Evolutionary conservation across 2,888 invertebrate genomes (phyloP).

Genomic region (Calephelis perditalis): DNA sequence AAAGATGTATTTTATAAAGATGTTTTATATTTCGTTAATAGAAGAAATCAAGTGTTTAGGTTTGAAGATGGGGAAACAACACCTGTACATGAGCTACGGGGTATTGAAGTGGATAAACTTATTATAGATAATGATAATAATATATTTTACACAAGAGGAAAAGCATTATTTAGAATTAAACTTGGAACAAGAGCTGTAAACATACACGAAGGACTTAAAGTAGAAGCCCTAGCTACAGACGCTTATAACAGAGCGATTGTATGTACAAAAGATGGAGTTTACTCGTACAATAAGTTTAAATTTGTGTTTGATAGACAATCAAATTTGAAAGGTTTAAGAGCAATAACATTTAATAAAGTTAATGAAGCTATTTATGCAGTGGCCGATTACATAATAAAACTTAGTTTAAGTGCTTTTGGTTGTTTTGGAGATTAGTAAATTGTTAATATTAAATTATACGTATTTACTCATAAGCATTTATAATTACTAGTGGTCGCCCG

Average conservation of each 20-base stretch:
- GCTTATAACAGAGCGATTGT: conserved; percentile 44
- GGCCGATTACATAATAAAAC: conserved; percentile 49
- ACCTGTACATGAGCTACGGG: conserved; percentile 44
- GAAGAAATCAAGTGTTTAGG: conserved; percentile 44
- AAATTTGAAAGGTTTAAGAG: conserved; percentile 45
- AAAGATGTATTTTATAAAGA: conserved; percentile 50
- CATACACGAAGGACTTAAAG: conserved; percentile 45
- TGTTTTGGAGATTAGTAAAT: conserved; percentile 41
- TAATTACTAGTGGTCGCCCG: no score
- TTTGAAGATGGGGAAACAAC: conserved; percentile 49
- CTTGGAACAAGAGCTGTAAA: conserved; percentile 51
- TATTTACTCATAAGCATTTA: no score
- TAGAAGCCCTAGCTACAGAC: conserved; percentile 46
- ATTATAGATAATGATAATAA: conserved; percentile 57
- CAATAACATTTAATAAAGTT: conserved; percentile 47
- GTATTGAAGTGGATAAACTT: conserved; percentile 45
- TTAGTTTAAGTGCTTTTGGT: conserved; percentile 41
- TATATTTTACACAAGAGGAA: conserved; percentile 48
- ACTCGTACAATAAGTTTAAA: conserved; percentile 60
- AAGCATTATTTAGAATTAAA: conserved; percentile 49
- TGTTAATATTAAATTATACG: background rate
- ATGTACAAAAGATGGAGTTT: conserved; percentile 49
- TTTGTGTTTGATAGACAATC: conserved; percentile 55
- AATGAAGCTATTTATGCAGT: conserved; percentile 56
- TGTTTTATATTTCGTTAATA: conserved; percentile 50